phyloP scores from a whole-genome alignment of 2,797 vertebrate species.

The Gymnodraco acuticeps region DNA sequence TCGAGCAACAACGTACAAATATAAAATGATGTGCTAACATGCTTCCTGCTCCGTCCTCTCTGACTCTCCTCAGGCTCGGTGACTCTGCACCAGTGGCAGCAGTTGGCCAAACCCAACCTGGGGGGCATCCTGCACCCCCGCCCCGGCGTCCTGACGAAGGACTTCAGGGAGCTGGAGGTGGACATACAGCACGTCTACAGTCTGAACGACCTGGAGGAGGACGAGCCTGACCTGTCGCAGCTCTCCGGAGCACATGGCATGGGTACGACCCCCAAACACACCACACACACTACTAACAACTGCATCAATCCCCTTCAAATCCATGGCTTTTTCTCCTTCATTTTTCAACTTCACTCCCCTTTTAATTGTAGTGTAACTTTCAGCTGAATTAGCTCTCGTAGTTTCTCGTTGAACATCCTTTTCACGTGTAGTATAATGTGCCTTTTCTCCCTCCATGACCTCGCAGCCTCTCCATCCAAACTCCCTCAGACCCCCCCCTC shows the following conservation, averaged over 20 bases:
- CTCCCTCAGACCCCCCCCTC: constrained; percentile 88
- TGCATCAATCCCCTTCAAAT: not conserved
- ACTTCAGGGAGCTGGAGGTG: constrained; percentile 89
- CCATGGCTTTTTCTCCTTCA: not conserved
- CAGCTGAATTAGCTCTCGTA: constrained; percentile 6
- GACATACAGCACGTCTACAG: constrained; percentile 91
- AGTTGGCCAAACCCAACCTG: constrained; percentile 90
- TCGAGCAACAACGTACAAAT: too few species aligned
- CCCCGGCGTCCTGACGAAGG: constrained; percentile 90
- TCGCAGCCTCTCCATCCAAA: constrained; percentile 83
- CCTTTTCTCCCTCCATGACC: constrained; percentile 73
- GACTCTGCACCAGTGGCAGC: constrained; percentile 92
- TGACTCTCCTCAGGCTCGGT: constrained; percentile 82
- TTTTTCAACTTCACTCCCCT: too few species aligned
- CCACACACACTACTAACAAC: not conserved
- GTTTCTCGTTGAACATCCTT: constrained; percentile 19
- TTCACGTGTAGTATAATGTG: constrained; percentile 63
- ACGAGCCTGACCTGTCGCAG: constrained; percentile 84
- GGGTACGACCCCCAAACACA: constrained; percentile 76
- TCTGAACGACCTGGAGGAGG: constrained; percentile 91
- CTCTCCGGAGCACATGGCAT: constrained; percentile 71
- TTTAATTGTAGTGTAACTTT: not conserved
- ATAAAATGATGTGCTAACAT: too few species aligned
- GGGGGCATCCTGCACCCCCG: constrained; percentile 88
- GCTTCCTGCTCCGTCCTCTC: not conserved